Percentiles rank a stretch among this genome's conserved stretches.
Conservation (phyloP, 2,797 vertebrate genomes). For the Lacerta agilis region DNA sequence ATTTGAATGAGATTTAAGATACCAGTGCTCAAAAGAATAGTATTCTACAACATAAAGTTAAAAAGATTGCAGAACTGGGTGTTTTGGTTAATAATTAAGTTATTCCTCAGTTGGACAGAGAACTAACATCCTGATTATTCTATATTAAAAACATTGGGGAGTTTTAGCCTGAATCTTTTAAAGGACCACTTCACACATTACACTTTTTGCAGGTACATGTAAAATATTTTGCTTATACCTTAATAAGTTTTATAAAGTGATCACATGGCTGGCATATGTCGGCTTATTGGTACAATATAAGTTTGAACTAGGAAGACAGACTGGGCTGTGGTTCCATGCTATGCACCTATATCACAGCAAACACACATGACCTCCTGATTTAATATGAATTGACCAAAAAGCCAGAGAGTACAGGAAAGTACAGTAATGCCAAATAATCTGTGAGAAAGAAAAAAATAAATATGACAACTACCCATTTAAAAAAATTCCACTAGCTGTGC, state of each 20-base stretch:
- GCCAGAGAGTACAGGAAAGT: neutral
- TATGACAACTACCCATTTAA: constrained; percentile 9
- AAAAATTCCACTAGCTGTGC: neutral
- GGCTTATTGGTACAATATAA: neutral
- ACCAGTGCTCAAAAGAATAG: constrained; percentile 28
- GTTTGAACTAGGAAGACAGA: neutral
- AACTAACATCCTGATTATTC: neutral
- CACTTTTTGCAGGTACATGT: neutral
- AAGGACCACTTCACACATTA: neutral
- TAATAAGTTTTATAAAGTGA: neutral
- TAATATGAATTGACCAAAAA: neutral
- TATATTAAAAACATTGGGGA: neutral
- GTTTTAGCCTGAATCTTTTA: neutral
- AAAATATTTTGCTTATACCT: neutral
- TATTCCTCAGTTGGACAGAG: neutral
- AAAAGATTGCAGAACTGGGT: constrained; percentile 11
- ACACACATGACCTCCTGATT: neutral
- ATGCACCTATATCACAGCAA: neutral
- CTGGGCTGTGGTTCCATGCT: neutral
- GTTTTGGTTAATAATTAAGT: constrained; percentile 40
- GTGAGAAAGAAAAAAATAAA: neutral
- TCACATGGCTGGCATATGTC: neutral
- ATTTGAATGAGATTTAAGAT: constrained; percentile 21
- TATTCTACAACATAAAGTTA: neutral
- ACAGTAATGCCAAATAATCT: neutral